Conservation (phyloP, 2,797 vertebrate species). For the Poeciliopsis gracilis region DNA sequence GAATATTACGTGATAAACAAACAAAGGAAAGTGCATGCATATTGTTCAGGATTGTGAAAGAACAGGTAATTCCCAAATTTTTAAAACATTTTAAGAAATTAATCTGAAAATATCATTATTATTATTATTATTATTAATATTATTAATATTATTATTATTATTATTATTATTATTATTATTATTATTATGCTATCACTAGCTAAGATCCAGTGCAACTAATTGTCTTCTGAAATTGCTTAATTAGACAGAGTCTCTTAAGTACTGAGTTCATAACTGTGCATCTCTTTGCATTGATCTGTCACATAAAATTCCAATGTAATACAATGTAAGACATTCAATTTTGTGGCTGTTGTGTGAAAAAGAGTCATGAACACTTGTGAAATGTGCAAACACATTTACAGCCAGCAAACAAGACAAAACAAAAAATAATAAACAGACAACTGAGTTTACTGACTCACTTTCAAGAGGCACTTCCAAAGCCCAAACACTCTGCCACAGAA, state of each 20-base stretch:
- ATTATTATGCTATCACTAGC: neutral
- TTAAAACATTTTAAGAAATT: neutral
- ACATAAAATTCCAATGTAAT: neutral
- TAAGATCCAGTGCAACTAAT: neutral
- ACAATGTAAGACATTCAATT: neutral
- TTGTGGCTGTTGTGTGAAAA: neutral
- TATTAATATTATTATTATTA: too few species aligned
- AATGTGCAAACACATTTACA: neutral
- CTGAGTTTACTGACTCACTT: constrained; percentile 79
- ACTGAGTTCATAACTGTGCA: neutral
- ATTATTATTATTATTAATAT: too few species aligned
- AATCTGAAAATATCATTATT: neutral
- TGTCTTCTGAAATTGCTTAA: neutral
- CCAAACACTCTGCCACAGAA: constrained; percentile 76
- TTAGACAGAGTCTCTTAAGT: neutral
- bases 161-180: too few species aligned
- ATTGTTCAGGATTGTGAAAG: neutral
- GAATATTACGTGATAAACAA: neutral
- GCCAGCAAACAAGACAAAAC: neutral
- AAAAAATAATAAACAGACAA: neutral
- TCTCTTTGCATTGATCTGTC: neutral
- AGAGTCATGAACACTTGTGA: neutral
- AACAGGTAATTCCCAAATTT: neutral
- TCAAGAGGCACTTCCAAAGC: constrained; percentile 91
- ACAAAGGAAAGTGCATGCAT: neutral